Conservation (phyloP, 1,140 invertebrate genomes). For the Hyphantria cunea region DNA sequence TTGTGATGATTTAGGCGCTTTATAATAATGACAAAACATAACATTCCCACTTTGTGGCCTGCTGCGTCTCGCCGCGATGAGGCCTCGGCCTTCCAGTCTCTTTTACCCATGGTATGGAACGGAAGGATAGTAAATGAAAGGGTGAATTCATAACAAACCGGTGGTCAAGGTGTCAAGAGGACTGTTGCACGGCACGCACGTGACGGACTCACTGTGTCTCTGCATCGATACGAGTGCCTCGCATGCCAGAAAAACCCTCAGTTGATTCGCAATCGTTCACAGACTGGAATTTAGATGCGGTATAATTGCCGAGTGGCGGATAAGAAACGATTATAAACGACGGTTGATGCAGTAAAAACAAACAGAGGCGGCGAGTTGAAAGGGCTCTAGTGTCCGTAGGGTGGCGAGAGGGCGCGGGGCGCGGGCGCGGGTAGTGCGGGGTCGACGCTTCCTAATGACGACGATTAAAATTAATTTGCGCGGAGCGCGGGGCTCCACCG, state of each 20-base stretch:
- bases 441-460: slow-evolving; percentile 59
- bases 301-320: slow-evolving; percentile 19
- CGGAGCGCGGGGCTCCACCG: slow-evolving; percentile 32
- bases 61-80: neutral
- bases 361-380: slow-evolving; percentile 38
- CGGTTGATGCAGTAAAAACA: slow-evolving; percentile 32
- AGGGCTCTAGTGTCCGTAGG: slow-evolving; percentile 24
- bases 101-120: too few species aligned
- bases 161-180: neutral
- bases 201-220: neutral
- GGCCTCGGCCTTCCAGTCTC: neutral
- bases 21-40: slow-evolving; percentile 53
- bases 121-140: too few species aligned
- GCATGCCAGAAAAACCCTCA: slow-evolving; percentile 4
- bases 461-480: slow-evolving; percentile 76
- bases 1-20: slow-evolving; percentile 63
- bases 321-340: slow-evolving; percentile 25
- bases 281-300: slow-evolving; percentile 14
- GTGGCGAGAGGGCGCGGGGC: slow-evolving; percentile 1
- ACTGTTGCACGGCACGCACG: too few species aligned
- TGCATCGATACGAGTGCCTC: neutral
- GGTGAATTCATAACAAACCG: too few species aligned
- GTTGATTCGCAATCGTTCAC: slow-evolving; percentile 15
- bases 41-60: slow-evolving; percentile 33
- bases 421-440: slow-evolving; percentile 8